These are phyloP conservation scores for Catocala nupta DNA, from an alignment of 2,888 invertebrate species.

Conservation along the genomic window DNA sequence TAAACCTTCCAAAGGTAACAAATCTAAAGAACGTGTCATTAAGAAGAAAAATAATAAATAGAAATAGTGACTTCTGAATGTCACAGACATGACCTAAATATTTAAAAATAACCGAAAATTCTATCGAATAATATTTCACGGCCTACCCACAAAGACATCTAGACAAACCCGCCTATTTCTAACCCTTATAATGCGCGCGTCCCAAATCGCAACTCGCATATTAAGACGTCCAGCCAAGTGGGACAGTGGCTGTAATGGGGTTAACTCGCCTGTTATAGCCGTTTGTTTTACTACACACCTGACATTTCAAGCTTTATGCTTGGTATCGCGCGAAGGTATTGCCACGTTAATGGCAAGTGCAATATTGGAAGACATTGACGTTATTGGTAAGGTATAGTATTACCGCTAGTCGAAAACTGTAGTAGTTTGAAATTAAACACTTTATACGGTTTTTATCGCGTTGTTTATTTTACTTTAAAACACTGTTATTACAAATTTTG, in stretches of 20 bases:
- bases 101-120: background rate
- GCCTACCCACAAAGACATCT: background rate
- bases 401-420: too few species aligned
- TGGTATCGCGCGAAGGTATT: background rate
- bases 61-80: too few species aligned
- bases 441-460: too few species aligned
- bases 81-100: too few species aligned
- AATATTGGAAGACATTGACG: background rate
- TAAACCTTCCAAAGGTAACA: too few species aligned
- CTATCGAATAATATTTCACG: background rate
- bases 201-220: conserved; percentile 29
- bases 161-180: conserved; percentile 8
- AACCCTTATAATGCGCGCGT: conserved; percentile 22
- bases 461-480: too few species aligned
- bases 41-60: too few species aligned
- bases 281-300: conserved; percentile 42
- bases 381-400: too few species aligned
- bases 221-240: conserved; percentile 39
- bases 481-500: too few species aligned
- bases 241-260: conserved; percentile 30
- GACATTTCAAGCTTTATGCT: conserved; percentile 46
- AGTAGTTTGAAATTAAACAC: too few species aligned
- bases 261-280: conserved; percentile 36
- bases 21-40: too few species aligned
- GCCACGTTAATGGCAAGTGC: background rate